Conservation (phyloP, 2,113 vertebrate genomes). For the Laticauda colubrina region DNA sequence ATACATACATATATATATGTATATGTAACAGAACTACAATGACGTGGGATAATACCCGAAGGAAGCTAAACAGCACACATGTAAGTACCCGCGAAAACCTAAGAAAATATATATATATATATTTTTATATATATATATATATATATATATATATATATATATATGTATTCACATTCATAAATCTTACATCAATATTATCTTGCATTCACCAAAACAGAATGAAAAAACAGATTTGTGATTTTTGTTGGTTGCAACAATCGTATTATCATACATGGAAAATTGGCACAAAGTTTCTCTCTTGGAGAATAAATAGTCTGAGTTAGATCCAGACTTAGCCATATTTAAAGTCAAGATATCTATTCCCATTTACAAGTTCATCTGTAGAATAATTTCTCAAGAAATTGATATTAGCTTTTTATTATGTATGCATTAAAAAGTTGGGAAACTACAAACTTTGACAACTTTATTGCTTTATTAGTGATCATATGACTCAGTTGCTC, state of each 20-base stretch:
- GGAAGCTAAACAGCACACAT: too few relatives aligned
- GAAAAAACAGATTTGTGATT: not conserved
- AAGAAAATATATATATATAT: too few relatives aligned
- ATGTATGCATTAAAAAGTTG: not conserved
- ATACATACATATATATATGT: too few relatives aligned
- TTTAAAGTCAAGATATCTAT: not conserved
- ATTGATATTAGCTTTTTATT: not conserved
- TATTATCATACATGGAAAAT: not conserved
- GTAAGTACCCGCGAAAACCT: too few relatives aligned
- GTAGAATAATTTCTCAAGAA: not conserved
- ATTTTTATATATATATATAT: too few relatives aligned
- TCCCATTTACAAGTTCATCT: not conserved
- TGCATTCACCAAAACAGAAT: not conserved
- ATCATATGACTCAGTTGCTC: not conserved
- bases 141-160: too few relatives aligned
- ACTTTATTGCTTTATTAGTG: not conserved
- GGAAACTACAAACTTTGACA: not conserved
- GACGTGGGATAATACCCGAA: too few relatives aligned
- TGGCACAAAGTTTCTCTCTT: not conserved
- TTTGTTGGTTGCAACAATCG: not conserved
- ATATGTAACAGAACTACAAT: too few relatives aligned
- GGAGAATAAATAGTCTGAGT: not conserved
- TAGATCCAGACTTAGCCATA: not conserved
- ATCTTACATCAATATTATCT: not conserved
- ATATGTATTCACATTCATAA: too few relatives aligned